phyloP scores from a whole-genome alignment of 2,797 vertebrate species.

The Cyprinella venusta region DNA sequence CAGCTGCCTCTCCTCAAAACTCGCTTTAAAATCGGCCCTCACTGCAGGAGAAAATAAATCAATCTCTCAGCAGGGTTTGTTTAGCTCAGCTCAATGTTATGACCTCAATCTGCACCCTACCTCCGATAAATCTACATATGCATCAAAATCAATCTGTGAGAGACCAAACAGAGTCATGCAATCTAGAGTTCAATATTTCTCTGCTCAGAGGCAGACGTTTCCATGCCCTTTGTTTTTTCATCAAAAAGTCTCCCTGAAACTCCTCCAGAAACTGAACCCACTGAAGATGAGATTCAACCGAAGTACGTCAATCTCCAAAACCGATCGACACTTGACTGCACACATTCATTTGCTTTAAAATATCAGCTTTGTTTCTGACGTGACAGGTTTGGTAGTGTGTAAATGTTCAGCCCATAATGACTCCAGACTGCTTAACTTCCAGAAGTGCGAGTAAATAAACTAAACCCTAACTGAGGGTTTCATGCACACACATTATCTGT shows the following conservation, averaged over 20 bases:
- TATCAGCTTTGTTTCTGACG: not conserved
- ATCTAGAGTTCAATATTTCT: conserved; percentile 16
- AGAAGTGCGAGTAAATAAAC: not conserved
- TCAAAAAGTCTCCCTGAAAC: not conserved
- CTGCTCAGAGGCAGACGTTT: not conserved
- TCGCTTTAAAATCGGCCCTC: not conserved
- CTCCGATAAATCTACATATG: conserved; percentile 32
- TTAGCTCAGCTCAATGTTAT: conserved; percentile 19
- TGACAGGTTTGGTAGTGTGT: not conserved
- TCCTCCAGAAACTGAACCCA: not conserved
- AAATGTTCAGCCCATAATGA: not conserved
- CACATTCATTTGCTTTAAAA: not conserved
- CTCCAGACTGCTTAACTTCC: not conserved
- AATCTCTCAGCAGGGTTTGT: conserved; percentile 18
- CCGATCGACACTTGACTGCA: not conserved
- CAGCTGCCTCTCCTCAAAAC: conserved; percentile 11
- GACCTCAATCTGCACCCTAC: conserved; percentile 26
- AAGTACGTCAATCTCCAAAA: not conserved
- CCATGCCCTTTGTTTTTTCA: not conserved
- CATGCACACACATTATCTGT: not conserved
- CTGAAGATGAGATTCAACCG: not conserved
- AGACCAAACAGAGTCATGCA: conserved; percentile 1
- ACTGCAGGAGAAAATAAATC: conserved; percentile 16
- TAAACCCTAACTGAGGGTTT: not conserved
- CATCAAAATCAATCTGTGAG: conserved; percentile 33